Base-by-base conservation (phyloP, 2,888 invertebrate species). In the Eilema depressum region DNA sequence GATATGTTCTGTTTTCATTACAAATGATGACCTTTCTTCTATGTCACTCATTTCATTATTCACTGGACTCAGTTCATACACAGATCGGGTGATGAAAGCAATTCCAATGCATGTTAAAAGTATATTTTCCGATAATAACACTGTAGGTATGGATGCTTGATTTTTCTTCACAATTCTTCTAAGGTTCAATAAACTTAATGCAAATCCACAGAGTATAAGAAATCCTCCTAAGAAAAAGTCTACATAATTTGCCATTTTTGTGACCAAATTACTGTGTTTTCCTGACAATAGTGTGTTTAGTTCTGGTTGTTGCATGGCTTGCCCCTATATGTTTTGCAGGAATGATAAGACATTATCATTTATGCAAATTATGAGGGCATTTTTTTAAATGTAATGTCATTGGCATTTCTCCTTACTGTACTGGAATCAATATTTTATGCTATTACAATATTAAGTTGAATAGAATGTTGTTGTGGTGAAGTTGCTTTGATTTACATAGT, bases 311-410 rank as follows among this genome's bases (percentile, higher is more conserved):
- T 70, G 75, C 41, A 69, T 74, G 85, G 75, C 47, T 68, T 74
- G 85, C 93, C 94, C 93, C 86, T 83, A 93, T 94, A 67, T 68
- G 84, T 87, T 75, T 86, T 78, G 79, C 82, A 76, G 64, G 62
- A 73, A 75, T 79, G 86, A 88, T 88, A 88, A 71, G 30, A 33
- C 28, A 74, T 83, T 89, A 89, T 86, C 87, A 88, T 76, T 41
- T 85, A 89, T 92, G 92, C 89, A 89, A 94, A 93, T 88, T 87
- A 95, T 94, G 82, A 87, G 93, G 95, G 94, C 78, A 56, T 85
- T 88, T 89, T 86, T 87, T 37, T 79, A 76, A 60, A 66, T 70
- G 65, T 68, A 0, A 23, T 73, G 63, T 63, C 47, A 59, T 75
- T 71, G 71, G 53, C 66, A 67, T 60, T 57, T 72, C 71, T 69